Evolutionary conservation across 2,113 vertebrate species (phyloP).

Genomic region (Aphelocoma coerulescens): DNA sequence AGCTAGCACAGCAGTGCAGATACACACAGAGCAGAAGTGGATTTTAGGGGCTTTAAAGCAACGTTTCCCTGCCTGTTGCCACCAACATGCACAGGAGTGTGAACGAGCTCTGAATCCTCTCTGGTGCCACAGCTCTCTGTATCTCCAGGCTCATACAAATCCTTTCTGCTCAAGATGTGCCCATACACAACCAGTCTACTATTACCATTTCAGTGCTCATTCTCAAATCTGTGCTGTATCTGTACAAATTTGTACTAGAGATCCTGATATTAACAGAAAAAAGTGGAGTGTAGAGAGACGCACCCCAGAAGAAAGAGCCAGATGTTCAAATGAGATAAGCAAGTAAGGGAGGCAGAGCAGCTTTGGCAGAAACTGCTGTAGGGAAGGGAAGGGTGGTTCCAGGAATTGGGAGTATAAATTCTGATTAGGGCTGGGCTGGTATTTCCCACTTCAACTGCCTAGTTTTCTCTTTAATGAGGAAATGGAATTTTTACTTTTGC

Average conservation of each 20-base stretch:
- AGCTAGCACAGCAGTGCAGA: background rate
- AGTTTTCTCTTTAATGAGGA: slow-evolving; percentile 45
- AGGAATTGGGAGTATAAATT: slow-evolving; percentile 55
- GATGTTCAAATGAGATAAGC: slow-evolving; percentile 24
- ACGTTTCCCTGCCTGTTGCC: background rate
- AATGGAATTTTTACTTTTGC: slow-evolving; percentile 20
- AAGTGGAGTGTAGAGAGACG: background rate
- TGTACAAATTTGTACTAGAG: background rate
- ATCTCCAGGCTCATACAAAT: background rate
- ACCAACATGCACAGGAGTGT: rapidly evolving
- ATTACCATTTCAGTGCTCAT: background rate
- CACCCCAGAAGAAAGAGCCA: background rate
- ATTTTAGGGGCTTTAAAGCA: background rate
- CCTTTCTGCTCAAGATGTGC: background rate
- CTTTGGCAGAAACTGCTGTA: slow-evolving; percentile 53
- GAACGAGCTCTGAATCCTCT: background rate
- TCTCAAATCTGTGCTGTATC: background rate
- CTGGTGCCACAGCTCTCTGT: background rate
- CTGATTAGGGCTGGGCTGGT: slow-evolving; percentile 63
- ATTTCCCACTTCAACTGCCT: slow-evolving; percentile 62
- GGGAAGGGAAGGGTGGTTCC: slow-evolving; percentile 67
- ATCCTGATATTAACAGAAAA: background rate
- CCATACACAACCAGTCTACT: background rate
- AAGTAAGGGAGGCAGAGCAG: background rate
- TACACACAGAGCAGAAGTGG: background rate